Percentiles rank a stretch among this genome's conserved stretches.
Conservation (phyloP, 2,888 invertebrate species). For the Byasa hedistus region DNA sequence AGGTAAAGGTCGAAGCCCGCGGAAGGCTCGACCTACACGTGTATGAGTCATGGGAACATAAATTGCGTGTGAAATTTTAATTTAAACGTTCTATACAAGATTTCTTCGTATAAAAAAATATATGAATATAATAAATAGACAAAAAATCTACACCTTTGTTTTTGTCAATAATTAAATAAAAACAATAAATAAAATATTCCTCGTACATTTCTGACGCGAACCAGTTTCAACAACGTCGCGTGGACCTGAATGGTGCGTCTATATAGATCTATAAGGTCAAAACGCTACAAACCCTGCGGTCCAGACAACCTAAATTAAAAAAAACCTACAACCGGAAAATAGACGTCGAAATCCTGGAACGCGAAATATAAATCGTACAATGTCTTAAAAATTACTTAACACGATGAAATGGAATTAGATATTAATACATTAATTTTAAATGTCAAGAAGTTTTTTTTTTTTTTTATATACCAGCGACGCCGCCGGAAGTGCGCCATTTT, state of each 20-base stretch:
- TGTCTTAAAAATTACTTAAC: slow-evolving; percentile 26
- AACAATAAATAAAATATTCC: not conserved
- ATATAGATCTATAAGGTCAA: slow-evolving; percentile 23
- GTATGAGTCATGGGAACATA: slow-evolving; percentile 14
- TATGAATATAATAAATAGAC: not conserved
- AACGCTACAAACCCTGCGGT: slow-evolving; percentile 30
- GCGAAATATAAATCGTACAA: slow-evolving; percentile 20
- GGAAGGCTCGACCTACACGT: slow-evolving; percentile 5
- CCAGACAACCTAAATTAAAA: slow-evolving; percentile 26
- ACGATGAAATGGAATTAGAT: slow-evolving; percentile 20
- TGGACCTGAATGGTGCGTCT: slow-evolving; percentile 24
- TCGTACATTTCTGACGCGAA: not conserved
- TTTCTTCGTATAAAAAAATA: not conserved
- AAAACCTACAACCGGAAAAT: slow-evolving; percentile 21
- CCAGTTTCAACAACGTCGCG: slow-evolving; percentile 23
- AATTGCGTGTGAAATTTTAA: not conserved
- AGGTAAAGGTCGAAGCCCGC: slow-evolving; percentile 18
- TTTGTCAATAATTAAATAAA: not conserved
- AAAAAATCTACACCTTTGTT: not conserved
- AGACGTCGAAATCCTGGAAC: slow-evolving; percentile 13
- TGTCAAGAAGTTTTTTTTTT: slow-evolving; percentile 5
- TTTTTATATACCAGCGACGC: not conserved
- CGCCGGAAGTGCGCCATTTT: slow-evolving; percentile 17
- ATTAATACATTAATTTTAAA: slow-evolving; percentile 15
- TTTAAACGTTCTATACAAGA: not conserved